Percentiles rank a stretch among this genome's conserved stretches.
phyloP scores from a whole-genome alignment of 2,888 invertebrate species.

The Chorisops tibialis region DNA sequence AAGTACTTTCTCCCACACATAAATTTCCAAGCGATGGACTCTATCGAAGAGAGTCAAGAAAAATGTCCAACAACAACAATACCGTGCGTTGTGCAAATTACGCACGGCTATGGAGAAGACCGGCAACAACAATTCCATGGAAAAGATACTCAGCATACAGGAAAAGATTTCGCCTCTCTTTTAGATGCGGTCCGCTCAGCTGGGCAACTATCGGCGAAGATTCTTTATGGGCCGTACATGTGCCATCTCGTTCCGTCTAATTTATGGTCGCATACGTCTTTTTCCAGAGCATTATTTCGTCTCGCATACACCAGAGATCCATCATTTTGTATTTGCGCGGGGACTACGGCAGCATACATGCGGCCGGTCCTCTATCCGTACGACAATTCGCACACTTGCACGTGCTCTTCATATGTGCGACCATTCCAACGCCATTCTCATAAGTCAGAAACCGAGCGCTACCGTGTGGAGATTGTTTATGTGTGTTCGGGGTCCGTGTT shows the following conservation, averaged over 20 bases:
- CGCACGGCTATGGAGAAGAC: not conserved
- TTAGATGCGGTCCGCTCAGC: conserved; percentile 7
- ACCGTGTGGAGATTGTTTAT: conserved; percentile 1
- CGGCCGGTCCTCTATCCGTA: not conserved
- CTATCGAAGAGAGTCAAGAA: conserved; percentile 2
- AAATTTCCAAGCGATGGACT: conserved; percentile 20
- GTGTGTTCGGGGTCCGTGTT: conserved; percentile 25
- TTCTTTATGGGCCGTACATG: conserved; percentile 28
- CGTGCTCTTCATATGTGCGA: too few relatives aligned
- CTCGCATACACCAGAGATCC: conserved; percentile 28
- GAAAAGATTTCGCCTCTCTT: too few relatives aligned
- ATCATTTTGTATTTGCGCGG: conserved; percentile 28
- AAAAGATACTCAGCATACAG: not conserved
- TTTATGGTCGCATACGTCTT: conserved; percentile 35
- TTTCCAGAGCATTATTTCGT: conserved; percentile 32
- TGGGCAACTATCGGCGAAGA: conserved; percentile 9
- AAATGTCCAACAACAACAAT: too few relatives aligned
- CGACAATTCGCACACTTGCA: conserved; percentile 8
- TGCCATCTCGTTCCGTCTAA: conserved; percentile 36
- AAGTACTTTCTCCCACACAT: conserved; percentile 33
- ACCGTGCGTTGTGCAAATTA: too few relatives aligned
- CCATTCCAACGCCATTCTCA: too few relatives aligned
- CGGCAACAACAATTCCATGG: not conserved
- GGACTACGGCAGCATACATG: not conserved
- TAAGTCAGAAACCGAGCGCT: too few relatives aligned